Evolutionary conservation across 2,888 invertebrate species (phyloP).

Genomic region (Buathra laborator): DNA sequence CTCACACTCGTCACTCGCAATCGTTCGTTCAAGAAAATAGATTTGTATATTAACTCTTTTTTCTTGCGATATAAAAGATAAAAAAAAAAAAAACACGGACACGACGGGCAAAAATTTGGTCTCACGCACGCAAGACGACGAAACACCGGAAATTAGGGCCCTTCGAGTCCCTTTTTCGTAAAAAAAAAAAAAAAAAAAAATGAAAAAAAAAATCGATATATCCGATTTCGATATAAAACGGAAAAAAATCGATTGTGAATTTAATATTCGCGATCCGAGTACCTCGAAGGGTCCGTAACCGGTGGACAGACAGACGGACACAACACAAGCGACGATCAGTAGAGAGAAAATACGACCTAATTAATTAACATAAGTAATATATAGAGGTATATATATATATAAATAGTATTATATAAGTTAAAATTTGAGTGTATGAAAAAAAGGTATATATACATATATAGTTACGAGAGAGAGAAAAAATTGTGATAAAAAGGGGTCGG

Average conservation of each 20-base stretch:
- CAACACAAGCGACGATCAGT: slow-evolving; percentile 76
- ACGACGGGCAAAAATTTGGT: slow-evolving; percentile 55
- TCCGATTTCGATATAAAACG: neutral
- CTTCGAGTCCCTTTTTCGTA: slow-evolving; percentile 23
- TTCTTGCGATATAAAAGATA: slow-evolving; percentile 32
- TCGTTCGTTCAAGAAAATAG: slow-evolving; percentile 26
- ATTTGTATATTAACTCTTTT: neutral
- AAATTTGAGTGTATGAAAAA: slow-evolving; percentile 73
- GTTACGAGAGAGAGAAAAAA: slow-evolving; percentile 62
- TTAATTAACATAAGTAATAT: slow-evolving; percentile 61
- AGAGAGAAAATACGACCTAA: slow-evolving; percentile 66
- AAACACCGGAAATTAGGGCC: slow-evolving; percentile 44
- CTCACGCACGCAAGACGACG: slow-evolving; percentile 66
- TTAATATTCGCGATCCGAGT: neutral
- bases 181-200: slow-evolving; percentile 1
- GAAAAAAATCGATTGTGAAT: neutral
- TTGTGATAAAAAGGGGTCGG: slow-evolving; percentile 62
- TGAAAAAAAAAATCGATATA: neutral
- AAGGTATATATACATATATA: slow-evolving; percentile 66
- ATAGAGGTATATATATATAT: slow-evolving; percentile 72
- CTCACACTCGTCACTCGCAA: slow-evolving; percentile 52
- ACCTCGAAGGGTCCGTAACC: slow-evolving; percentile 68
- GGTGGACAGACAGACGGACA: slow-evolving; percentile 72
- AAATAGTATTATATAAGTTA: slow-evolving; percentile 69
- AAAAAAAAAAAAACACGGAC: slow-evolving; percentile 35